A percentile compares a stretch with the other conserved stretches of the same genome.
Evolutionary conservation across 2,797 vertebrate species (phyloP).

Genomic region (Clarias pachynema): DNA sequence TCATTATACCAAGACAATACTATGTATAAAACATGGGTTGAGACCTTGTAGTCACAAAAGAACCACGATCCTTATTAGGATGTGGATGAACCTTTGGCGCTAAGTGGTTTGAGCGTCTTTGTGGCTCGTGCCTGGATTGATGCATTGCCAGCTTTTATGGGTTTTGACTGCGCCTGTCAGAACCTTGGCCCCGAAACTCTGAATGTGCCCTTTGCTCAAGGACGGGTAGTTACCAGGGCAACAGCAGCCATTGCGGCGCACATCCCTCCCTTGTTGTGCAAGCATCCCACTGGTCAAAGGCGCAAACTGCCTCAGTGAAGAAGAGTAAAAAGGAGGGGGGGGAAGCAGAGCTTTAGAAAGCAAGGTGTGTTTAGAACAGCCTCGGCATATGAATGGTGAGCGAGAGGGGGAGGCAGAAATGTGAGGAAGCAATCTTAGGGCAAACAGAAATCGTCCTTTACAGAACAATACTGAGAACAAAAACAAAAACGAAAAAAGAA

Average conservation of each 20-base stretch:
- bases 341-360: slow-evolving; percentile 29
- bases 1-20: slow-evolving; percentile 4
- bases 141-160: slow-evolving; percentile 49
- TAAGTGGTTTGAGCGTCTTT: slow-evolving; percentile 27
- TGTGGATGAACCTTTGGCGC: slow-evolving; percentile 30
- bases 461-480: not conserved
- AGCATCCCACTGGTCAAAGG: slow-evolving; percentile 65
- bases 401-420: slow-evolving; percentile 10
- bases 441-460: slow-evolving; percentile 49
- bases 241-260: slow-evolving; percentile 72
- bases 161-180: slow-evolving; percentile 66
- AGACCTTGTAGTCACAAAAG: slow-evolving; percentile 23
- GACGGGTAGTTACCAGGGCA: slow-evolving; percentile 79
- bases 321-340: slow-evolving; percentile 29
- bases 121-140: slow-evolving; percentile 52
- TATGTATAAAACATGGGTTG: not conserved
- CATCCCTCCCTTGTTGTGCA: slow-evolving; percentile 69
- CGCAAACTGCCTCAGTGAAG: slow-evolving; percentile 45
- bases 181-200: slow-evolving; percentile 62
- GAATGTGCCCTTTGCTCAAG: slow-evolving; percentile 74
- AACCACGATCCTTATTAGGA: slow-evolving; percentile 4
- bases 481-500: slow-evolving; percentile 1
- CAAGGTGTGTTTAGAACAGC: slow-evolving; percentile 53
- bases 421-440: slow-evolving; percentile 27
- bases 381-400: slow-evolving; percentile 38